Base-by-base conservation (phyloP, 2,113 vertebrate species). In the Heloderma charlesbogerti region DNA sequence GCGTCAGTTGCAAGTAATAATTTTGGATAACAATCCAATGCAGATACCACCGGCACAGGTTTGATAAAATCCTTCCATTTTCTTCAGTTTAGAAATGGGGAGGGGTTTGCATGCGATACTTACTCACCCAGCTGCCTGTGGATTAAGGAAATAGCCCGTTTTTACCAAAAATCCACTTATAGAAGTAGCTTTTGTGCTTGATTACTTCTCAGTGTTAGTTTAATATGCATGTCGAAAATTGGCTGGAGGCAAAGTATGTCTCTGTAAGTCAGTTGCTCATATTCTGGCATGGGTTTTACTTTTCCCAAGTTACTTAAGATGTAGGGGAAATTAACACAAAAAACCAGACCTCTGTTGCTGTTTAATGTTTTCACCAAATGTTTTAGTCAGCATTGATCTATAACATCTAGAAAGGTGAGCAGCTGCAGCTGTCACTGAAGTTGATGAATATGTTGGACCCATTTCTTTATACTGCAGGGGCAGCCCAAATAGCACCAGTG, bases 1-100 rank as follows among this genome's bases (percentile, higher is more conserved):
- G 89, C 97, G 98, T 95, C 98, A 99, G 88, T 98, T 99, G 96
- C 98, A 99, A 98, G 97, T 98, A 93, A 99, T 99, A 92, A 94
- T 98, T 96, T 96, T 99, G 91, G 99, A 99, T 97, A 99, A 99
- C 95, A 99, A 99, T 97, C 99, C 99, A 92, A 98, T 99, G 98
- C 99, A 99, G 97, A 98, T 98, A 87, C 99, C 99, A 71, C 99
- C 99, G 84, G 99, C 99, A 92, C 99, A 99, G 98, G 99, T 99
- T 87, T 97, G 95, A 84, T 82, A 88, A 93, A 91, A 92, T 45
- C 25, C 45, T 86, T 87, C 15, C 6, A 69, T 87, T 18, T 92
- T 87, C 86, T 18, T 78, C 77, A 4, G 34, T 87, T 94, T 8
- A 25, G n/a, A 86, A 18, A 75, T 86, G 69, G 66, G 67, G 40